Conservation (phyloP, 2,888 invertebrate species). For the Diarsia dahlii region DNA sequence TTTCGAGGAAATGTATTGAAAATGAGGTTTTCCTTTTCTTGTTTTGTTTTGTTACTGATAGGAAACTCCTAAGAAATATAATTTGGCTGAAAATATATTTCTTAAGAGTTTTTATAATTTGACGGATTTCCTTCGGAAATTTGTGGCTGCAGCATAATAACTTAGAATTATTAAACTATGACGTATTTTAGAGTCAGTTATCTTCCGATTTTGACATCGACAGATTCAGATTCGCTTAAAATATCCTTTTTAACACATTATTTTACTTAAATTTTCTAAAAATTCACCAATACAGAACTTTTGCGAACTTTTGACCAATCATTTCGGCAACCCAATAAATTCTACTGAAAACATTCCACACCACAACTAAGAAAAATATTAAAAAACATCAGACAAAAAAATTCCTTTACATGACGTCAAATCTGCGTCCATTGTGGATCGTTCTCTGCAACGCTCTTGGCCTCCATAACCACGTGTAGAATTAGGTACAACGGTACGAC, state of each 20-base stretch:
- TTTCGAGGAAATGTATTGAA: no score
- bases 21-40: not conserved
- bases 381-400: not conserved
- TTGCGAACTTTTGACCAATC: not conserved
- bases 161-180: not conserved
- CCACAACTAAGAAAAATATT: not conserved
- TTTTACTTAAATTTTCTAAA: not conserved
- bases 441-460: slow-evolving; percentile 71
- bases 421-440: slow-evolving; percentile 67
- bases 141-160: not conserved
- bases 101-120: no score
- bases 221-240: not conserved
- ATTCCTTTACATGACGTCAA: slow-evolving; percentile 50
- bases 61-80: not conserved
- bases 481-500: slow-evolving; percentile 74
- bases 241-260: not conserved
- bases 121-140: not conserved
- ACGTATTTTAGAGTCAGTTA: not conserved
- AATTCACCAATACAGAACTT: not conserved
- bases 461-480: slow-evolving; percentile 77
- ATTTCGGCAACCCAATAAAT: not conserved
- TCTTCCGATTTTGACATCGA: not conserved
- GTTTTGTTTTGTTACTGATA: not conserved
- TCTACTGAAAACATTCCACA: not conserved
- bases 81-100: not conserved